These are phyloP conservation scores for Epinotia brunnichana DNA, from an alignment of 2,888 invertebrate genomes.

Conservation along the genomic window DNA sequence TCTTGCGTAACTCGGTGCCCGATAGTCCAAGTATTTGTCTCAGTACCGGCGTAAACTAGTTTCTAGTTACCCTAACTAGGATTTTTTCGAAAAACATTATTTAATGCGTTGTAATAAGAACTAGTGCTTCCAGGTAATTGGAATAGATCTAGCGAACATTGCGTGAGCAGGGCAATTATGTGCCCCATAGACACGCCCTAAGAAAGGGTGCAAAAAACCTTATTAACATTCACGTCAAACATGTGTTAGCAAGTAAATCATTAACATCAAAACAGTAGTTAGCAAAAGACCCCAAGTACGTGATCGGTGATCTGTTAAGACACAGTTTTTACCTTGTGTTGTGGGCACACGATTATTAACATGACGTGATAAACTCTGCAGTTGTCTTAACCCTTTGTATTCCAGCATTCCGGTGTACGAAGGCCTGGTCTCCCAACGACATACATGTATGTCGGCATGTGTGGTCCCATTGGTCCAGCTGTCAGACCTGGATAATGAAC, in stretches of 20 bases:
- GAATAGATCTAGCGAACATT: constrained; percentile 39
- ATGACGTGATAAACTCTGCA: too few species aligned
- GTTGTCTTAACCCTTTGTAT: too few species aligned
- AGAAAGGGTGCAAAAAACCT: constrained; percentile 44
- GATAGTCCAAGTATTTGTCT: constrained; percentile 69
- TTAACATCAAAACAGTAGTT: constrained; percentile 27
- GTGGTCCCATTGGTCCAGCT: too few species aligned
- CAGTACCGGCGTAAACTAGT: constrained; percentile 62
- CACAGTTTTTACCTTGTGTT: neutral
- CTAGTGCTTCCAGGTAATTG: constrained; percentile 41
- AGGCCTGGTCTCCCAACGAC: too few species aligned
- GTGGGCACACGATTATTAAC: neutral
- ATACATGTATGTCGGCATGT: too few species aligned
- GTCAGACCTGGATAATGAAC: too few species aligned
- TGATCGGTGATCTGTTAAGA: constrained; percentile 18
- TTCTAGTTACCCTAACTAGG: constrained; percentile 54
- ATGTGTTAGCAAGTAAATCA: constrained; percentile 35
- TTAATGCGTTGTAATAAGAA: constrained; percentile 44
- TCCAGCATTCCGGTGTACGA: too few species aligned
- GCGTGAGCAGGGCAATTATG: constrained; percentile 52
- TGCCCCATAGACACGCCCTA: constrained; percentile 48
- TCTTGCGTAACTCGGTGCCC: constrained; percentile 78
- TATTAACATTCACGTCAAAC: constrained; percentile 43
- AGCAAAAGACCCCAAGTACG: constrained; percentile 15
- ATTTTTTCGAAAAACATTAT: constrained; percentile 46